A percentile compares a stretch with the other conserved stretches of the same genome.
Evolutionary conservation across 92 coral and sea anemone species (phyloP).

Genomic region (Scolanthus callimorphus): DNA sequence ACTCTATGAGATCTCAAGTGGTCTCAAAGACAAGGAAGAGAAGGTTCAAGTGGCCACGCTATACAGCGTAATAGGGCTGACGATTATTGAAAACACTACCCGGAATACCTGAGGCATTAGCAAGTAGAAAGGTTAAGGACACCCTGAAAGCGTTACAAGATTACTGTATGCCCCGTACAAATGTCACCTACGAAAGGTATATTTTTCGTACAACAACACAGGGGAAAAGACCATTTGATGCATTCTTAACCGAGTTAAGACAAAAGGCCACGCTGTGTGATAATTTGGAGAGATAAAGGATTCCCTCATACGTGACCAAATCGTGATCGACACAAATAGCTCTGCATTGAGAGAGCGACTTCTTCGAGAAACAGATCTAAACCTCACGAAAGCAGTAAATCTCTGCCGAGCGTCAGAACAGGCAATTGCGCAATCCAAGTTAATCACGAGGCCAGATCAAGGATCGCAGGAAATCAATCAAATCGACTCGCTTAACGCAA

Average conservation of each 20-base stretch:
- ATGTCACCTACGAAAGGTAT: conserved; percentile 31
- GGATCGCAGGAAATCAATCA: not conserved
- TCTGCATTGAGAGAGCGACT: conserved; percentile 39
- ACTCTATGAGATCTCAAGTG: conserved; percentile 6
- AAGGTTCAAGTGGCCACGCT: not conserved
- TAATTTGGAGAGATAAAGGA: conserved; percentile 28
- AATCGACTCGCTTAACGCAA: not conserved
- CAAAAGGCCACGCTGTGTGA: conserved; percentile 29
- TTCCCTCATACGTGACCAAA: conserved; percentile 39
- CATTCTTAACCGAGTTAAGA: conserved; percentile 32
- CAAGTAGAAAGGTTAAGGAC: not conserved
- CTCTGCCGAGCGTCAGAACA: conserved; percentile 30
- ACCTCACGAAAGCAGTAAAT: conserved; percentile 26
- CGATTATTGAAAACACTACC: conserved; percentile 15
- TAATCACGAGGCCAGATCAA: conserved; percentile 10
- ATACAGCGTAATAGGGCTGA: not conserved
- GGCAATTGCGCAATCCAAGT: conserved; percentile 27
- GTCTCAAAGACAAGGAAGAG: not conserved
- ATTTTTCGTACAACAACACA: conserved; percentile 27
- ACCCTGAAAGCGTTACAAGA: conserved; percentile 8
- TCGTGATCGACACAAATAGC: conserved; percentile 30
- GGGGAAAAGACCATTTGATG: conserved; percentile 20
- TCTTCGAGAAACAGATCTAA: conserved; percentile 29
- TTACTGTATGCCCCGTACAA: conserved; percentile 25
- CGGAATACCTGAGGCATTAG: not conserved